phyloP scores from a whole-genome alignment of 2,888 invertebrate species.

The Calameuta pallipes region DNA sequence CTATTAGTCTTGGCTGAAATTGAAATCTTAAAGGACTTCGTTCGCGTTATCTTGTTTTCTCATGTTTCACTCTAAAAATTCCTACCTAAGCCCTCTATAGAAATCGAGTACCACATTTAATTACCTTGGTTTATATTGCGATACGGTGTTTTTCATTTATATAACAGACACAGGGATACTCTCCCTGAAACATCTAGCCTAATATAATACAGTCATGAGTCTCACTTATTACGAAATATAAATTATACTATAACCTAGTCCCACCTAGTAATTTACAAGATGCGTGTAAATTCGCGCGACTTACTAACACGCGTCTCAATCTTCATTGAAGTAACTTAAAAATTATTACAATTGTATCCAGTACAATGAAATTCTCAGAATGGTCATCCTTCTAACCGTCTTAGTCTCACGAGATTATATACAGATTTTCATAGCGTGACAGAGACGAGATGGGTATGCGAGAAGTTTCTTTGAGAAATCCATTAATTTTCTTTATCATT shows the following conservation, averaged over 20 bases:
- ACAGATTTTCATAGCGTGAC: neutral
- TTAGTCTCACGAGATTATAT: neutral
- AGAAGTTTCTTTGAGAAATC: neutral
- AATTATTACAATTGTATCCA: slow-evolving; percentile 6
- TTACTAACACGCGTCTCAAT: slow-evolving; percentile 5
- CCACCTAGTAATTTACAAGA: slow-evolving; percentile 5
- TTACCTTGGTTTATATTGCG: slow-evolving; percentile 5
- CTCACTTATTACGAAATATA: slow-evolving; percentile 54
- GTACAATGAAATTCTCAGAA: slow-evolving; percentile 15
- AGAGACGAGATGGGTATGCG: neutral
- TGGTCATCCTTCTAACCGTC: neutral
- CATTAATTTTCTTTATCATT: neutral
- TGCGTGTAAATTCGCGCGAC: slow-evolving; percentile 10
- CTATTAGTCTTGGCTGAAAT: neutral
- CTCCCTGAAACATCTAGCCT: slow-evolving; percentile 26
- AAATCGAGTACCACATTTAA: slow-evolving; percentile 2
- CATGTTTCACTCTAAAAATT: neutral
- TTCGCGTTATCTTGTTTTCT: neutral
- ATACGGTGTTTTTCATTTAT: neutral
- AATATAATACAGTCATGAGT: slow-evolving; percentile 61
- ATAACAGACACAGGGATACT: neutral
- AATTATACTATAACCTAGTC: slow-evolving; percentile 47
- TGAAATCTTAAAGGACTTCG: neutral
- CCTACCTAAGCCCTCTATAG: neutral
- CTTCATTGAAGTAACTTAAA: slow-evolving; percentile 7